phyloP scores from a whole-genome alignment of 2,888 invertebrate species.

The Actias luna region DNA sequence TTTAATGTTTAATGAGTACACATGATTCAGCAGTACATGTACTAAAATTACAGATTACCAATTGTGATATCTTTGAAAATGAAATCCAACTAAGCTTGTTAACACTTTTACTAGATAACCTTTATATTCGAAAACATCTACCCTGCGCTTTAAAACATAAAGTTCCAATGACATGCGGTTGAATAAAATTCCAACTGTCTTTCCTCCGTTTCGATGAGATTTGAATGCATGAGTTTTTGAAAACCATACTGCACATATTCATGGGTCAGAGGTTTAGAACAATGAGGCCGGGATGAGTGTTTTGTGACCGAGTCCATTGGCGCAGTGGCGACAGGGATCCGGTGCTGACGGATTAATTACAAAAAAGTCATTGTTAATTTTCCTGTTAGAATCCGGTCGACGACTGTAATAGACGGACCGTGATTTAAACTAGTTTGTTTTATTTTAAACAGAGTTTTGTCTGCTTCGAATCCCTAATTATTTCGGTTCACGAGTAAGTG shows the following conservation, averaged over 20 bases:
- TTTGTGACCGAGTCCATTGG: neutral
- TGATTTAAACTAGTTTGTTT: neutral
- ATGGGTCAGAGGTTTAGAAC: constrained; percentile 17
- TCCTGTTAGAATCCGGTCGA: constrained; percentile 6
- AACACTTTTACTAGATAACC: no score
- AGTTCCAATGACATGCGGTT: neutral
- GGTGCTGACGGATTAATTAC: constrained; percentile 16
- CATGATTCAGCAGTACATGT: no score
- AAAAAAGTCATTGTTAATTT: constrained; percentile 1
- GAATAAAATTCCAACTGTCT: neutral
- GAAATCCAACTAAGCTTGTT: no score
- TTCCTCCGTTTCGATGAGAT: neutral
- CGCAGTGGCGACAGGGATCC: neutral
- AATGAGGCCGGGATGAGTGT: constrained; percentile 16
- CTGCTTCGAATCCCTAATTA: neutral
- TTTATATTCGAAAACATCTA: no score
- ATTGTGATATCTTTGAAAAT: no score
- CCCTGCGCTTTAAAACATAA: neutral
- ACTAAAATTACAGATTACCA: no score
- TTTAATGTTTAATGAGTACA: no score
- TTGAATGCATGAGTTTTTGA: neutral
- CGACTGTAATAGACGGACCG: constrained; percentile 1
- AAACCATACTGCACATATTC: constrained; percentile 14
- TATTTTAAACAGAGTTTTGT: neutral
- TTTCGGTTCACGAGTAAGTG: neutral